Percentiles rank a stretch among this genome's conserved stretches.
Conservation (phyloP, 2,888 invertebrate genomes). For the Tipula confusa region DNA sequence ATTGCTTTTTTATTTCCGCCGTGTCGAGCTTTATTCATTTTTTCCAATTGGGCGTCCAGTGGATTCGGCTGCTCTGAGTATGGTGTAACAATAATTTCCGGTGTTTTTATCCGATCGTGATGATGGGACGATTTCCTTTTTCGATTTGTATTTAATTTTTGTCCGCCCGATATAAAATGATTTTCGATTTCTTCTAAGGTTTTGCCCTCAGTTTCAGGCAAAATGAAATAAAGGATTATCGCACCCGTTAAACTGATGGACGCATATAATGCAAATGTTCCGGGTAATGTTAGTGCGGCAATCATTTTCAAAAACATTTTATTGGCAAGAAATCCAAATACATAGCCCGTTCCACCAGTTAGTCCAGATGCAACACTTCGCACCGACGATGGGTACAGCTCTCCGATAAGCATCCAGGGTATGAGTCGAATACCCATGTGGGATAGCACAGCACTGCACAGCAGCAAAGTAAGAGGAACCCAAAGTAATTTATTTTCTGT, state of each 20-base stretch:
- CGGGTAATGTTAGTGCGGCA: conserved; percentile 59
- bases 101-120: background rate
- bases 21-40: background rate
- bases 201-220: conserved; percentile 82
- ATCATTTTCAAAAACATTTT: conserved; percentile 68
- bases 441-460: conserved; percentile 63
- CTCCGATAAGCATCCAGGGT: conserved; percentile 78
- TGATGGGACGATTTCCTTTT: background rate
- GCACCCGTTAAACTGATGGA: conserved; percentile 60
- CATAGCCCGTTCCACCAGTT: conserved; percentile 68
- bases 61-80: background rate
- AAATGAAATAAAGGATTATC: conserved; percentile 59
- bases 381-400: conserved; percentile 65
- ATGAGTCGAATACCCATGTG: conserved; percentile 66
- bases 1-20: background rate
- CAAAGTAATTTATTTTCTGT: conserved; percentile 56
- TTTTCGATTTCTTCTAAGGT: conserved; percentile 49
- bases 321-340: conserved; percentile 70
- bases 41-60: background rate
- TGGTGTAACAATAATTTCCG: background rate
- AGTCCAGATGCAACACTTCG: conserved; percentile 69
- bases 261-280: conserved; percentile 68
- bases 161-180: background rate
- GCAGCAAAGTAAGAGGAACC: conserved; percentile 64
- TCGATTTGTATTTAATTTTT: conserved; percentile 4